phyloP scores from a whole-genome alignment of 1,140 invertebrate species.

The Hylaeus volcanicus region DNA sequence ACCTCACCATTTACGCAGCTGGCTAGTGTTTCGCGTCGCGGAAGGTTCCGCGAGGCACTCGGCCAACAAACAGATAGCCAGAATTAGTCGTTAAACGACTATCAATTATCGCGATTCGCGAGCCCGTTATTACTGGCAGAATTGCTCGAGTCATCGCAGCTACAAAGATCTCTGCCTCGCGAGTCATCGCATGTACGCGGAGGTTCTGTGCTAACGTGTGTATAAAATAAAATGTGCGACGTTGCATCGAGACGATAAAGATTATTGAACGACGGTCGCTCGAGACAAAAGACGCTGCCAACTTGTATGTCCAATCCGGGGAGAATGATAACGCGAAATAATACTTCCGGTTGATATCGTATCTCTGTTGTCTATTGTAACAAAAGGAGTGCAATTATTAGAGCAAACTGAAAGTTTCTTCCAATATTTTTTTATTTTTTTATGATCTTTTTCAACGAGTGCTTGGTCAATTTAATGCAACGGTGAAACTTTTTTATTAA shows the following conservation, averaged over 20 bases:
- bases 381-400: too few relatives aligned
- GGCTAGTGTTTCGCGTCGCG: background rate
- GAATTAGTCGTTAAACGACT: slow-evolving; percentile 29
- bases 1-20: background rate
- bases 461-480: too few relatives aligned
- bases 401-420: too few relatives aligned
- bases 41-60: slow-evolving; percentile 21
- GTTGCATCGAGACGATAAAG: background rate
- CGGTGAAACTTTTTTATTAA: too few relatives aligned
- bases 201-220: background rate
- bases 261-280: background rate
- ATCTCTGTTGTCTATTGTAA: too few relatives aligned
- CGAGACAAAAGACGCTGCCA: background rate
- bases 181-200: background rate
- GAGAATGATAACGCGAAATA: background rate
- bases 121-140: background rate
- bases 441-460: too few relatives aligned
- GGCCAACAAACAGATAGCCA: slow-evolving; percentile 19
- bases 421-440: too few relatives aligned
- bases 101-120: slow-evolving; percentile 37
- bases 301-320: background rate
- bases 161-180: too few relatives aligned
- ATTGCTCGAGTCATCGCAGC: background rate
- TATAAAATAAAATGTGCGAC: too few relatives aligned
- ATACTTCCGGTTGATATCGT: background rate